Evolutionary conservation across 2,888 invertebrate species (phyloP).

Genomic region (Callosobruchus maculatus): DNA sequence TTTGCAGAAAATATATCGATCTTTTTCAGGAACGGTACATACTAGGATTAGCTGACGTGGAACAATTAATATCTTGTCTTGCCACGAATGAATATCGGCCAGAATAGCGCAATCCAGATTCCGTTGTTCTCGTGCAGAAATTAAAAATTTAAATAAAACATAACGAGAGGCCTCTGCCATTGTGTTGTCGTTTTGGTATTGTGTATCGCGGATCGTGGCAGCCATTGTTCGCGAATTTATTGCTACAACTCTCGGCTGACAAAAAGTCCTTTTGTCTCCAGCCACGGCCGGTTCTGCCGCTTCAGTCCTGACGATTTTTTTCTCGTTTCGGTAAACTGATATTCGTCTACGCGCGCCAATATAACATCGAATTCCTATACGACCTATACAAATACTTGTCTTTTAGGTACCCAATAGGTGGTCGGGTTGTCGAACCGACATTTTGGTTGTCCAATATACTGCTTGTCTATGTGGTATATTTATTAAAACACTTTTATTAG

Average conservation of each 20-base stretch:
- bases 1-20: too few species aligned
- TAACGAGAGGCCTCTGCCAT: constrained; percentile 29
- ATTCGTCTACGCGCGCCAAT: constrained; percentile 15
- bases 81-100: neutral
- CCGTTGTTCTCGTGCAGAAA: constrained; percentile 25
- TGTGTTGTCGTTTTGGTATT: constrained; percentile 40
- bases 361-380: neutral
- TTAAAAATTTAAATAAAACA: constrained; percentile 47
- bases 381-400: neutral
- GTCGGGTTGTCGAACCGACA: neutral
- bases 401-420: neutral
- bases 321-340: constrained; percentile 30
- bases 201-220: constrained; percentile 42
- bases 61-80: neutral
- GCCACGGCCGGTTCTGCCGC: neutral
- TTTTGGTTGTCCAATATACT: neutral
- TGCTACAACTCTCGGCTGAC: constrained; percentile 27
- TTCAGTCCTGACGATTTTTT: constrained; percentile 17
- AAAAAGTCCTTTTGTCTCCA: constrained; percentile 30
- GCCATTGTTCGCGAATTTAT: constrained; percentile 46
- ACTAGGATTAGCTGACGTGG: neutral
- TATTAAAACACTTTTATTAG: too few species aligned
- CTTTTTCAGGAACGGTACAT: neutral
- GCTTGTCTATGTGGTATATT: too few species aligned
- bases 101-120: neutral